Percentiles rank a stretch among this genome's conserved stretches.
Conservation (phyloP, 2,113 vertebrate species). For the Cettia cetti region DNA sequence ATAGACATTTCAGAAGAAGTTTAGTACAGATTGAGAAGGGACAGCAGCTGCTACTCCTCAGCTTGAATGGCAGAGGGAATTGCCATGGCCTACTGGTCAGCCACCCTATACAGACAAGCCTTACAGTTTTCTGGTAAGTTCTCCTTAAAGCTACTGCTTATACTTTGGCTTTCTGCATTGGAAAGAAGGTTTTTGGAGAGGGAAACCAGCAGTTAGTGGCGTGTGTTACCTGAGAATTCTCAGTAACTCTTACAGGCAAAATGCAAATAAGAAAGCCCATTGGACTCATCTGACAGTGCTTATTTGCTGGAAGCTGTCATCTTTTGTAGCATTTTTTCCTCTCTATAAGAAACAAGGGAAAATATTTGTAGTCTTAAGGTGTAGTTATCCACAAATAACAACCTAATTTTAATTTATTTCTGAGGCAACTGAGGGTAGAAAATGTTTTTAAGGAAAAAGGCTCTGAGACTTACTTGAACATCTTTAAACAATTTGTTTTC, state of each 20-base stretch:
- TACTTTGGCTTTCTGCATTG: background rate
- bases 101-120: background rate
- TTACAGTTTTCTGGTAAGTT: background rate
- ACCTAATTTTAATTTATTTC: background rate
- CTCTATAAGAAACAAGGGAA: background rate
- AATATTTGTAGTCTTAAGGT: background rate
- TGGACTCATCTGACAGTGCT: background rate
- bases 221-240: background rate
- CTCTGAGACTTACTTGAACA: background rate
- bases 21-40: background rate
- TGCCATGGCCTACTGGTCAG: background rate
- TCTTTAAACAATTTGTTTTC: background rate
- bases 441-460: background rate
- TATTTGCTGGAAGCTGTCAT: background rate
- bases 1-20: background rate
- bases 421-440: background rate
- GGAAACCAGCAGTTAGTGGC: background rate
- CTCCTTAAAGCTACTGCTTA: background rate
- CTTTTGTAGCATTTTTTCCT: background rate
- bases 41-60: background rate
- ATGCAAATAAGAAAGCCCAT: background rate
- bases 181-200: background rate
- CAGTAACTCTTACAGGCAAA: background rate
- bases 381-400: background rate
- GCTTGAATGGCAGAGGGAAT: background rate